Conservation (phyloP, 2,888 invertebrate genomes). For the Ernsta delagoae region DNA sequence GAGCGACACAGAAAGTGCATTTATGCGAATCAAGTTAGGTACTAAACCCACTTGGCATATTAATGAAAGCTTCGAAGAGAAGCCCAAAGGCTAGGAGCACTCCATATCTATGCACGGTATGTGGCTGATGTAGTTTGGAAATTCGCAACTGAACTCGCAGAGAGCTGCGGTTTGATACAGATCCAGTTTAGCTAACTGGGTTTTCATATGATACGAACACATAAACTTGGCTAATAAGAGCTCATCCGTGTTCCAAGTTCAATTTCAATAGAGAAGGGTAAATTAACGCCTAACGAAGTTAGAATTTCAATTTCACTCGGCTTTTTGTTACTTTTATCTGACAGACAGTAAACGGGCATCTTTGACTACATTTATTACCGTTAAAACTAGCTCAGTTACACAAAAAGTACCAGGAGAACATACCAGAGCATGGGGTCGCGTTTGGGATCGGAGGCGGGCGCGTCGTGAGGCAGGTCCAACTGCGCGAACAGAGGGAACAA, state of each 20-base stretch:
- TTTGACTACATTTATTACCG: too few relatives aligned
- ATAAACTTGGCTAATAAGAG: slow-evolving; percentile 17
- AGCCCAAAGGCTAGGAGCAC: slow-evolving; percentile 22
- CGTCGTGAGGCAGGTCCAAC: too few relatives aligned
- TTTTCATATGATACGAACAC: slow-evolving; percentile 12
- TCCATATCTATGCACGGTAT: slow-evolving; percentile 39
- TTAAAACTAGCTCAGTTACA: slow-evolving; percentile 18
- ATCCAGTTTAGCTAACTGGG: slow-evolving; percentile 30
- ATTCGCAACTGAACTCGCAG: slow-evolving; percentile 38
- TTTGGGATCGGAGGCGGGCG: slow-evolving; percentile 92
- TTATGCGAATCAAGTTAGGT: slow-evolving; percentile 62
- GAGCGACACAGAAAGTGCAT: slow-evolving; percentile 77
- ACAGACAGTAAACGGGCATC: too few relatives aligned
- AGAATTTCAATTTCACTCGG: background rate
- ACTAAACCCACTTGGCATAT: slow-evolving; percentile 67
- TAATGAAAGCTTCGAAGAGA: slow-evolving; percentile 59
- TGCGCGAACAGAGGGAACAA: too few relatives aligned
- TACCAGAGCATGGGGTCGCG: slow-evolving; percentile 96
- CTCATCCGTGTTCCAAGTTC: slow-evolving; percentile 8
- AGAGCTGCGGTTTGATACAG: slow-evolving; percentile 21
- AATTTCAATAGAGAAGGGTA: background rate
- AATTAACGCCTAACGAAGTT: background rate
- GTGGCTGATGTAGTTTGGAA: slow-evolving; percentile 45
- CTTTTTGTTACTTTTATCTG: too few relatives aligned
- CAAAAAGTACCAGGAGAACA: slow-evolving; percentile 55